A percentile compares a stretch with the other conserved stretches of the same genome.
Evolutionary conservation across 2,797 vertebrate genomes (phyloP).

Genomic region (Leucoraja ocellata): DNA sequence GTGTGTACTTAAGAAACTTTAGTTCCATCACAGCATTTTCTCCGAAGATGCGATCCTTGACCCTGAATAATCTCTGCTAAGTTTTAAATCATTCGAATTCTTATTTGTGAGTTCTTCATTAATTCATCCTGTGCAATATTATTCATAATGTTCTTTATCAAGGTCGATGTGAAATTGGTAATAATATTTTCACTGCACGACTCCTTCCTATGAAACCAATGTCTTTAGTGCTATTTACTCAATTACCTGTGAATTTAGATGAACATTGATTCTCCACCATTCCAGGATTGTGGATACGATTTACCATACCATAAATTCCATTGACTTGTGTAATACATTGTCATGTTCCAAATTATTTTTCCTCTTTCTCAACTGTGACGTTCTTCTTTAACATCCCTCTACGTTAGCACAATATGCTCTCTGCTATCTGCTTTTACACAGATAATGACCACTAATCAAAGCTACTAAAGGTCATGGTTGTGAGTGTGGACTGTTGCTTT

Average conservation of each 20-base stretch:
- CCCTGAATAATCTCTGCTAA: neutral
- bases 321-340: neutral
- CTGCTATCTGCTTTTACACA: neutral
- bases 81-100: neutral
- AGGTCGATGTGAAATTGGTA: neutral
- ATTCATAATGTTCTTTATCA: neutral
- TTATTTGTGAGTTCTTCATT: neutral
- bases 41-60: neutral
- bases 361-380: neutral
- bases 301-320: neutral
- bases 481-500: neutral
- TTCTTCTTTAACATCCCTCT: neutral
- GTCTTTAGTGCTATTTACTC: neutral
- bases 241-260: neutral
- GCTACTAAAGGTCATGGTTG: neutral
- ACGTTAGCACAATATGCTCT: no score
- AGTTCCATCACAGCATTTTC: neutral
- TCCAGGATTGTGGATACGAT: no score
- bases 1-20: constrained; percentile 5
- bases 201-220: neutral
- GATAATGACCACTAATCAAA: neutral
- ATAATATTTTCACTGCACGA: neutral
- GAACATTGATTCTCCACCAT: neutral
- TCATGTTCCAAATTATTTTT: neutral
- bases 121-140: neutral